These are phyloP conservation scores for Blomia tropicalis DNA, from an alignment of 2,888 invertebrate genomes.

Conservation along the genomic window DNA sequence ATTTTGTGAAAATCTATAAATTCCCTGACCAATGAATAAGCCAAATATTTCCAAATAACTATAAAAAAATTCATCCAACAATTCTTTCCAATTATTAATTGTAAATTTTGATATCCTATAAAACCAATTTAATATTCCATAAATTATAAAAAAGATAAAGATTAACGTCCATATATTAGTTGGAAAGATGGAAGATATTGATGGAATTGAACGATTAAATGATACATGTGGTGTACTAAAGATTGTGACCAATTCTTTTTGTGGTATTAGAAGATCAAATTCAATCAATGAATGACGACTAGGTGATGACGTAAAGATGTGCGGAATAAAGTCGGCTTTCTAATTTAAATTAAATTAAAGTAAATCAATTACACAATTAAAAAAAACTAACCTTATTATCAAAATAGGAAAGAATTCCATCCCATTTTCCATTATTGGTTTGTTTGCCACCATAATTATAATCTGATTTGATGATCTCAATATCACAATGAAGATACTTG, in stretches of 20 bases:
- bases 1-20: background rate
- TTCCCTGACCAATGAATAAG: background rate
- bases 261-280: background rate
- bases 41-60: background rate
- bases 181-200: background rate
- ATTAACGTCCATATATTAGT: background rate
- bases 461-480: background rate
- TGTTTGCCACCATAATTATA: background rate
- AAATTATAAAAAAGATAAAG: background rate
- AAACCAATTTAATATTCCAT: background rate
- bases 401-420: background rate
- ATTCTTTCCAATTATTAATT: background rate
- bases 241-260: background rate
- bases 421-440: background rate
- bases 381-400: background rate
- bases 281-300: background rate
- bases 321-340: background rate
- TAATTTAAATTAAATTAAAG: background rate
- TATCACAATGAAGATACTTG: background rate
- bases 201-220: background rate
- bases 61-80: background rate
- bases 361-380: background rate
- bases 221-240: background rate
- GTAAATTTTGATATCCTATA: background rate
- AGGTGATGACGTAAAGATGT: background rate